phyloP scores from a whole-genome alignment of 2,888 invertebrate genomes.

The Kryphioiulus occultus region DNA sequence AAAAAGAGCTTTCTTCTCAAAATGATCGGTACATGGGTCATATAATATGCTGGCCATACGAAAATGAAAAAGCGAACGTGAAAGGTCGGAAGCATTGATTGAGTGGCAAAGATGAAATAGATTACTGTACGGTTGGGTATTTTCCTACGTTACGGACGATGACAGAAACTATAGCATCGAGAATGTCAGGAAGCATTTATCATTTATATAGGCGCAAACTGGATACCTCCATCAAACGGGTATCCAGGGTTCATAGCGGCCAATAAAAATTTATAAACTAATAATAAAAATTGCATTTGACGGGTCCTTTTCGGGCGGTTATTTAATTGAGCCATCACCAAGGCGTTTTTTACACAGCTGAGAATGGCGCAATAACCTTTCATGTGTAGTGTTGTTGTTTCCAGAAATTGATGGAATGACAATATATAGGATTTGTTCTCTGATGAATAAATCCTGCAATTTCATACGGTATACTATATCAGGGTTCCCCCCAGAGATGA shows the following conservation, averaged over 20 bases:
- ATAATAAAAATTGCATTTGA: neutral
- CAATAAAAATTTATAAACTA: slow-evolving; percentile 27
- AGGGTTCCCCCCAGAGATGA: too few species aligned
- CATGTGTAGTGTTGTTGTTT: too few species aligned
- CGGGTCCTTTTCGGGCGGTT: neutral
- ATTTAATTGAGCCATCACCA: neutral
- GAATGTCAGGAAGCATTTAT: neutral
- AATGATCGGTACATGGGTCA: slow-evolving; percentile 29
- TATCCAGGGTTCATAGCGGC: neutral
- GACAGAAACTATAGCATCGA: neutral
- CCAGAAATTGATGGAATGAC: too few species aligned
- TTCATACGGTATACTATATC: too few species aligned
- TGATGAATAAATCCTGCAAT: too few species aligned
- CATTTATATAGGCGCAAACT: neutral
- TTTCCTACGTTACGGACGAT: neutral
- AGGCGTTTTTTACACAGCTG: neutral
- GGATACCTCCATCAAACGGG: neutral
- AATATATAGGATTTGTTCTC: too few species aligned
- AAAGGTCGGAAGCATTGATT: slow-evolving; percentile 25
- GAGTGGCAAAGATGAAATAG: slow-evolving; percentile 35
- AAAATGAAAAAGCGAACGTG: slow-evolving; percentile 1
- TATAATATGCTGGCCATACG: slow-evolving; percentile 1
- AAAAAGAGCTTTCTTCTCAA: slow-evolving; percentile 4
- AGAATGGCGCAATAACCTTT: neutral
- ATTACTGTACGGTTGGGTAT: neutral